These are phyloP conservation scores for Holocentrus rufus DNA, from an alignment of 2,797 vertebrate species.

Conservation along the genomic window DNA sequence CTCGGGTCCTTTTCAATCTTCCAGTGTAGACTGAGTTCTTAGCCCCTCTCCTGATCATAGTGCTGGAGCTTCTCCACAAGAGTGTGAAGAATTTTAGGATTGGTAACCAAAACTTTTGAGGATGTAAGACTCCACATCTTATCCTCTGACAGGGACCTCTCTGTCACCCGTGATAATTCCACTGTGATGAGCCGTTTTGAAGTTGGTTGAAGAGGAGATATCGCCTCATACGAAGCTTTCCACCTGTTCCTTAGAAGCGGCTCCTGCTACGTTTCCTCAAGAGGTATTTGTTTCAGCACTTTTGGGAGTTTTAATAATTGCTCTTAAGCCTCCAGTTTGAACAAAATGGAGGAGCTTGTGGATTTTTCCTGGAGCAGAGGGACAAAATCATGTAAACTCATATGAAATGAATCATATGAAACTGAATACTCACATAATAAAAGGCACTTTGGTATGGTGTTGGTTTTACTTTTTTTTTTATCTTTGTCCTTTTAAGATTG, in stretches of 20 bases:
- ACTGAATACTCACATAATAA: too few species aligned
- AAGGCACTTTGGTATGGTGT: too few species aligned
- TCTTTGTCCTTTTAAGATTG: too few species aligned
- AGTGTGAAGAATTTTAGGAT: conserved; percentile 29
- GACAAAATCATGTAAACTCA: too few species aligned
- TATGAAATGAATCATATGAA: too few species aligned
- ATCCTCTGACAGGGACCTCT: conserved; percentile 35
- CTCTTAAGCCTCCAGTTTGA: conserved; percentile 21
- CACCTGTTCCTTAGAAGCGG: conserved; percentile 20
- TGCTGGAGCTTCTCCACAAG: conserved; percentile 16
- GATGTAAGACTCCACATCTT: conserved; percentile 31
- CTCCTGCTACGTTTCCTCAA: too few species aligned
- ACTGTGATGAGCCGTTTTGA: neutral
- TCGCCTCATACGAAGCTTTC: conserved; percentile 6
- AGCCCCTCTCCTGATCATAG: conserved; percentile 22
- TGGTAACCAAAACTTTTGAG: conserved; percentile 11
- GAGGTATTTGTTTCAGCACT: too few species aligned
- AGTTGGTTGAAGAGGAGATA: conserved; percentile 39
- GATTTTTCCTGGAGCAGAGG: neutral
- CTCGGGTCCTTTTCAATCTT: conserved; percentile 6
- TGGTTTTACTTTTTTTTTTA: too few species aligned
- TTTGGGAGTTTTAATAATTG: too few species aligned
- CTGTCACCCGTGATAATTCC: conserved; percentile 36
- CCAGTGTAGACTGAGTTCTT: conserved; percentile 24
- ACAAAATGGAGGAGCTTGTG: conserved; percentile 40